These are phyloP conservation scores for Fringilla coelebs DNA, from an alignment of 2,797 vertebrate genomes.

Conservation along the genomic window DNA sequence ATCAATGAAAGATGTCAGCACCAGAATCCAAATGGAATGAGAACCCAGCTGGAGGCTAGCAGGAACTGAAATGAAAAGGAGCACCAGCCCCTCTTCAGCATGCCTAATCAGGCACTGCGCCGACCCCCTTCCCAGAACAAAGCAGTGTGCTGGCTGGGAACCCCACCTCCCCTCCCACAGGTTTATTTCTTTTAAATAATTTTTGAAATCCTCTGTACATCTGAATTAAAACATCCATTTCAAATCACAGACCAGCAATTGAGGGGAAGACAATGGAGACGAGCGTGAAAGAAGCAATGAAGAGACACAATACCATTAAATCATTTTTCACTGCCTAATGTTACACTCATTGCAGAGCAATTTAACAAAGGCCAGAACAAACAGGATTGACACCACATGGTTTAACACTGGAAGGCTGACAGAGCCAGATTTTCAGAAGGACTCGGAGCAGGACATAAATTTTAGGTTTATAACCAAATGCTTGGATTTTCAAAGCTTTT, in stretches of 20 bases:
- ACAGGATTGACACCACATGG: neutral
- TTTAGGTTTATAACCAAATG: neutral
- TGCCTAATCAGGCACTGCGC: neutral
- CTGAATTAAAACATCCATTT: neutral
- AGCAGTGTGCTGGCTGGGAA: neutral
- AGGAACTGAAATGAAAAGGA: constrained; percentile 15
- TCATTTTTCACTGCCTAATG: constrained; percentile 30
- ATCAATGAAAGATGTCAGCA: constrained; percentile 32
- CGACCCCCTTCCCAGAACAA: neutral
- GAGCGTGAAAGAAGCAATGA: neutral
- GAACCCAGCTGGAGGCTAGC: neutral
- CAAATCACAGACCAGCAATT: neutral
- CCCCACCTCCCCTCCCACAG: neutral
- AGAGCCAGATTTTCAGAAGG: neutral
- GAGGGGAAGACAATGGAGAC: neutral
- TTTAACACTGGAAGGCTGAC: neutral
- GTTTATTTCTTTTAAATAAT: neutral
- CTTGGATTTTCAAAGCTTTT: neutral
- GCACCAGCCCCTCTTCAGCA: neutral
- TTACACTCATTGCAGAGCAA: neutral
- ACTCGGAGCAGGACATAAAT: neutral
- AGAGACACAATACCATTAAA: constrained; percentile 36
- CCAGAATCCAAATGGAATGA: neutral
- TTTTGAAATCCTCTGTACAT: neutral
- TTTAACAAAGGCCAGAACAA: neutral